Base-by-base conservation (phyloP, 2,888 invertebrate genomes). In the Agriopis aurantiaria region DNA sequence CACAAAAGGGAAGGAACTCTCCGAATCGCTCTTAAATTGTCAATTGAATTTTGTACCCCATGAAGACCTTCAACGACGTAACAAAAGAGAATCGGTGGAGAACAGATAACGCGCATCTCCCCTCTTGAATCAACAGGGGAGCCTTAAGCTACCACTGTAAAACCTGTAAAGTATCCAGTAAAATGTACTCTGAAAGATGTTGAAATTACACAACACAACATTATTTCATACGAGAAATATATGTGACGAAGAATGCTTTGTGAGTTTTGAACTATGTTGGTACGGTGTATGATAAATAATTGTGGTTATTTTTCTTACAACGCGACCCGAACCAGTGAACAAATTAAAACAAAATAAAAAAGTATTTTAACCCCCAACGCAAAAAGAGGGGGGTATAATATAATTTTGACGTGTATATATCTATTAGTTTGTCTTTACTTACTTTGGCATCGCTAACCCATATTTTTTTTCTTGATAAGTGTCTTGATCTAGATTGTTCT, bases 191-290 rank as follows among this genome's bases (percentile, higher is more conserved):
- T 14, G 51, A 51, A 43, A 64, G 46, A 49, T 46, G 49, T 65
- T 77, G 69, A 81, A 81, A 86, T 82, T 81, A n/a, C n/a, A n/a
- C n/a, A n/a, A n/a, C 78, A 75, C 73, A 79, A 80, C 81, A 85
- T 84, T 82, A 81, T 83, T 82, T 79, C 11, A 83, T 82, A 77
- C 79, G 77, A 78, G 78, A 67, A 80, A 81, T 80, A 76, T 77
- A 76, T 75, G 77, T 77, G 77, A 75, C 75, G 68, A 77, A 83
- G 78, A 82, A 85, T 79, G 80, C 82, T 85, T 83, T 82, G 80
- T 77, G 72, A 71, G 76, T 64, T 79, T 82, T 52, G 17, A 67
- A 68, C 65, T 57, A 49, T 53, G 51, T 56, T 52, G 45, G 12
- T 10, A 45, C 4, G 51, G 17, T 59, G 48, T 10, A 9, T 10